Conservation (phyloP, 2,797 vertebrate genomes). For the Stomatorhinus walkeri region DNA sequence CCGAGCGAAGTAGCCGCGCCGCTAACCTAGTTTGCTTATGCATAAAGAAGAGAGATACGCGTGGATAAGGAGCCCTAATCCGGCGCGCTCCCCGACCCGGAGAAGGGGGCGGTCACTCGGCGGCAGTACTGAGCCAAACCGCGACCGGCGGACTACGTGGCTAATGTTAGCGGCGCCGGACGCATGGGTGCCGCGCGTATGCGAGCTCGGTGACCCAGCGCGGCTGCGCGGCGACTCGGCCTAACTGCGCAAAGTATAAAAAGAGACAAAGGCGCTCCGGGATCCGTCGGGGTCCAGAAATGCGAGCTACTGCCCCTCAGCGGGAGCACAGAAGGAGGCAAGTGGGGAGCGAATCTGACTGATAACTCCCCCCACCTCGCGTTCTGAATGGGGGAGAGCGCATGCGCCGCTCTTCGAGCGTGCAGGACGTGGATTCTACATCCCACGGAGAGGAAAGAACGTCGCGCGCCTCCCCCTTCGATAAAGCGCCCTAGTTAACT, state of each 20-base stretch:
- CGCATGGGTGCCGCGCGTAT: neutral
- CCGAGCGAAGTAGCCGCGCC: neutral
- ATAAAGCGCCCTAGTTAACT: slow-evolving; percentile 6
- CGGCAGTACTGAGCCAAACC: neutral
- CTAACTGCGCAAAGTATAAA: neutral
- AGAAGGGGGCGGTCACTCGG: slow-evolving; percentile 1
- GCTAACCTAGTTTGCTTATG: neutral
- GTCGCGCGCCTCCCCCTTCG: neutral
- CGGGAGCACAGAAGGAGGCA: neutral
- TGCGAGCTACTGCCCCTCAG: neutral
- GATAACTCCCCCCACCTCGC: neutral
- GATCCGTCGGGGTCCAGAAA: neutral
- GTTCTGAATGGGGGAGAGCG: neutral
- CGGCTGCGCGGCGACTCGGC: neutral
- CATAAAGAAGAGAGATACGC: neutral
- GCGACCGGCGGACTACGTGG: neutral
- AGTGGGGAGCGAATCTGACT: neutral
- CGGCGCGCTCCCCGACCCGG: neutral
- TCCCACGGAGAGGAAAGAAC: neutral
- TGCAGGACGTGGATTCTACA: neutral
- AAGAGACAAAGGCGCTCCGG: neutral
- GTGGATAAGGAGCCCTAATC: neutral
- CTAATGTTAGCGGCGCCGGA: slow-evolving; percentile 1
- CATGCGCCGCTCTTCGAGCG: neutral
- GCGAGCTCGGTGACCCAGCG: neutral